These are phyloP conservation scores for Nipponia nippon DNA, from an alignment of 2,113 vertebrate genomes.

Conservation along the genomic window DNA sequence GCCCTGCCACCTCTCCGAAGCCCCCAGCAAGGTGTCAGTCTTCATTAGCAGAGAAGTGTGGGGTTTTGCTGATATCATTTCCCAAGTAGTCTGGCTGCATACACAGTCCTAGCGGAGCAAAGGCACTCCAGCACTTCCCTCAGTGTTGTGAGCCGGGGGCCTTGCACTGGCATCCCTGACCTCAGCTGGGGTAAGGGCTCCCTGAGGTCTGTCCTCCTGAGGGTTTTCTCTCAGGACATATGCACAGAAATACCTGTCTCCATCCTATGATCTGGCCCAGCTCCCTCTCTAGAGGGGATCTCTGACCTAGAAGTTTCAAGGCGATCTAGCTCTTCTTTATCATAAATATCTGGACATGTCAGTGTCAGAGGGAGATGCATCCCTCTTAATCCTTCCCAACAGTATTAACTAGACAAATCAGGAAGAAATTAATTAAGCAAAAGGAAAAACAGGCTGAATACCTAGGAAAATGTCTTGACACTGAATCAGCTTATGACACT, in stretches of 20 bases:
- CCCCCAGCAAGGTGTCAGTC: background rate
- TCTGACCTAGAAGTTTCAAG: background rate
- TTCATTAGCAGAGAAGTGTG: background rate
- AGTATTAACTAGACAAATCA: background rate
- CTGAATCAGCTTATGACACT: background rate
- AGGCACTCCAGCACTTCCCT: background rate
- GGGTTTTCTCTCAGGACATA: background rate
- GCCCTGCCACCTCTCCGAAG: background rate
- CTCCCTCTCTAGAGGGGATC: background rate
- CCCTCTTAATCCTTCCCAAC: background rate
- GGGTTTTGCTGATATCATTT: background rate
- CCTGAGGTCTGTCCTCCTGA: background rate
- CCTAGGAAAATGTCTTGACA: background rate
- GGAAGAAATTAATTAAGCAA: slow-evolving; percentile 27
- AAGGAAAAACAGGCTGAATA: background rate
- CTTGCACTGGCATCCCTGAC: background rate
- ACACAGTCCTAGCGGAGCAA: background rate
- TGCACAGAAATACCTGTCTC: background rate
- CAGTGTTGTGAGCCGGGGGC: background rate
- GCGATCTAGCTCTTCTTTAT: background rate
- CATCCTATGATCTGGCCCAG: background rate
- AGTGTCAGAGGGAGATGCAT: background rate
- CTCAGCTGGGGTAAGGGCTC: background rate
- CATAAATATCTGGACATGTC: background rate
- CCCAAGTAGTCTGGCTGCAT: background rate